Evolutionary conservation across 2,888 invertebrate genomes (phyloP), one percentile per base, ranked within the genome.

Genomic region (Andrena fulva): DNA sequence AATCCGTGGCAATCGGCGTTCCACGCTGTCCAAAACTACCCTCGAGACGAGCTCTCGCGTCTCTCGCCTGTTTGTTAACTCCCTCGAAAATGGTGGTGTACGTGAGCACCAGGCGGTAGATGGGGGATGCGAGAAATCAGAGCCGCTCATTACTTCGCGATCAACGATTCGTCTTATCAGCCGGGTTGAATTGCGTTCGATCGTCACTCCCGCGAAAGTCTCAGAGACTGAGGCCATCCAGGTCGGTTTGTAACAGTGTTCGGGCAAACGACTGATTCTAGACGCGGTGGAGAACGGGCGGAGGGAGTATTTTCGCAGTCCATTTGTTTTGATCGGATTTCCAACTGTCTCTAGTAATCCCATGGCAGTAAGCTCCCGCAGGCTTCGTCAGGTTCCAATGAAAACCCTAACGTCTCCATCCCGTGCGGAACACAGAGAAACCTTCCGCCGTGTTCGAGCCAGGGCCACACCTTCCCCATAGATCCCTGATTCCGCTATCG

Each of bases 241-340:
- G 94, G 76, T 81, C 74, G 86, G 71, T 83, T 73, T 76, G 77
- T 77, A 85, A 85, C 73, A 62, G 77, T 74, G 68, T 66, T 24
- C 64, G 62, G 76, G 71, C 69, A 54, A 71, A 77, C 64, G 89
- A 92, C 94, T 93, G 94, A 94, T 94, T 92, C 92, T 93, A 92
- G 93, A 31, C 50, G 92, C 91, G 94, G 93, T 92, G 94, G 93
- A 93, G 67, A 68, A 33, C 33, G 50, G 42, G n/a, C 27, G 20
- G 74, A 66, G 56, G 48, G 85, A 89, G 88, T 89, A 90, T 90
- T 91, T 91, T 92, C 91, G 90, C 91, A 92, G 92, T 92, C 92
- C 93, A 93, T 93, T 93, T 93, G 92, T 93, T 93, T 92, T 92
- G 92, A 93, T 93, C 93, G 92, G 93, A 93, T 92, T 92, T 89